These are phyloP conservation scores for Mormyrus proboscirostris DNA, from an alignment of 2,797 vertebrate species.

Conservation along the genomic window DNA sequence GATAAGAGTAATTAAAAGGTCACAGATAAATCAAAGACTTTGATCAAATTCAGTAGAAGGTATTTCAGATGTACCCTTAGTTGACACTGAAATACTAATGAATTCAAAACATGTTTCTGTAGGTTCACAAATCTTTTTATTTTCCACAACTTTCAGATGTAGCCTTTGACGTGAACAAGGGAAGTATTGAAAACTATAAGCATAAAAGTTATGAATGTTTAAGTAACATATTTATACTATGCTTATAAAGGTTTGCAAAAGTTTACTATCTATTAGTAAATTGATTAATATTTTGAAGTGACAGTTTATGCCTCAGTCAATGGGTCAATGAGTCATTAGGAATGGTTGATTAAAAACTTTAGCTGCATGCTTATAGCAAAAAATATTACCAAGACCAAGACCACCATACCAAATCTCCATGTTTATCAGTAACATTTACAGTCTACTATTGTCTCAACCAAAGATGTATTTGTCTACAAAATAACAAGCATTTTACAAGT, in stretches of 20 bases:
- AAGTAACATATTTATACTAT: background rate
- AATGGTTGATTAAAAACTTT: background rate
- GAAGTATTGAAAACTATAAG: background rate
- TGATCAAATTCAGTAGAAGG: background rate
- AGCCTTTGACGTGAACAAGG: background rate
- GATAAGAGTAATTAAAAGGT: slow-evolving; percentile 13
- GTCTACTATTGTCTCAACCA: background rate
- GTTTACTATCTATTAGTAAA: background rate
- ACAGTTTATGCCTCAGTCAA: background rate
- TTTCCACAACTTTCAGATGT: background rate
- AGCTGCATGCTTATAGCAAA: background rate
- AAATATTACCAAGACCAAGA: background rate
- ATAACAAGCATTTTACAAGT: background rate
- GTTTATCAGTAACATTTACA: background rate
- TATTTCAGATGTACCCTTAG: background rate
- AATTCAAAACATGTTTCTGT: background rate
- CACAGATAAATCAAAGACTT: background rate
- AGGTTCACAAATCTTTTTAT: background rate
- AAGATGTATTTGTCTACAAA: background rate
- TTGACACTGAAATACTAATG: background rate
- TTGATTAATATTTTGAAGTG: background rate
- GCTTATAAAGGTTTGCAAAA: background rate
- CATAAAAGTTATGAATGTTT: background rate
- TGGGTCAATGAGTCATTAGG: background rate
- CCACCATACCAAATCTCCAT: background rate